Evolutionary conservation across 2,797 vertebrate species (phyloP), one percentile per base, ranked within the genome.

Genomic region (Muraenolepis orangiensis): DNA sequence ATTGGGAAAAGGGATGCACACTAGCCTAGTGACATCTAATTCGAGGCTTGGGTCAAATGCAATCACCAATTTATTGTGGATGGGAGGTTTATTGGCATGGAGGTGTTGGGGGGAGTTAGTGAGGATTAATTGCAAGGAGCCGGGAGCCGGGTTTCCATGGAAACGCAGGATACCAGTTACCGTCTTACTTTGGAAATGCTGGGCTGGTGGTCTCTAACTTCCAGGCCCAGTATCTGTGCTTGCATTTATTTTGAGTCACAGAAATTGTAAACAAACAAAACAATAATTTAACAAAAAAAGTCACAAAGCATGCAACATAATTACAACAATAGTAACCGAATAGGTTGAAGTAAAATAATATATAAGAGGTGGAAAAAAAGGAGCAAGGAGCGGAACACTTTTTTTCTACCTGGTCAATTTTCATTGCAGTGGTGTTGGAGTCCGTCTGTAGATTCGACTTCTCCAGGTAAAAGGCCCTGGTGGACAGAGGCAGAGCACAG

Each of bases 401-500:
- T 70, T 83, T 78, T 80, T 87, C 83, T 92, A 99, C 98, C 96
- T 99, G 97, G 90, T 99, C 97, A 76, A 99, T 98, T 92, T 98
- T 99, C 92, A 99, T 96, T 0, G 95, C 97, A 0, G 96, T 95
- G 75, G 95, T 94, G 85, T 95, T 97, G 32, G 96, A 96, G 34
- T 99, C 97, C 0, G 97, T 95, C 11, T 96, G 95, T 76, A 98
- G 91, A 83, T 99, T 98, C n/a, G 97, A 98, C 83, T 96, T 96
- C 82, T 99, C 98, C 86, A 99, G 91, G 91, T 99, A 99, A 91
- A 99, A 99, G 0, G 96, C 95, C 90, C 98, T 99, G 90, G 66
- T 70, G 69, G 83, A 90, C 75, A 86, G 0, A 72, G 76, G 80
- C 70, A 30, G 4, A 64, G 57, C 57, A 64, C 23, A 64, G 31